phyloP scores from a whole-genome alignment of 2,888 invertebrate genomes.

The Drepanosiphum platanoidis region DNA sequence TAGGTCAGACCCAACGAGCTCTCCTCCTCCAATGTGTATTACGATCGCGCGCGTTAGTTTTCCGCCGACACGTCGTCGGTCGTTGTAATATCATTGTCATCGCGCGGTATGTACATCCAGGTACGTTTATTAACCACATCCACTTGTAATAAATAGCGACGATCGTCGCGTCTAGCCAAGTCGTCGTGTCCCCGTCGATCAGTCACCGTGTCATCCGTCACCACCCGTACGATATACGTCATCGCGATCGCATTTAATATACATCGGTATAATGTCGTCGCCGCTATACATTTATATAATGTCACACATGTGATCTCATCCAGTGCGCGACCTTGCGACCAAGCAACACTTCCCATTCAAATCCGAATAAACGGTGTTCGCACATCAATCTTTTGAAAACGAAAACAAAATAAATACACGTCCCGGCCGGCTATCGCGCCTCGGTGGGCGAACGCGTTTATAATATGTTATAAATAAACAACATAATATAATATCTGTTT shows the following conservation, averaged over 20 bases:
- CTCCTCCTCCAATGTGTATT: too few species aligned
- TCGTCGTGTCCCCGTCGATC: background rate
- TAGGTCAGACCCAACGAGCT: too few species aligned
- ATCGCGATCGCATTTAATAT: background rate
- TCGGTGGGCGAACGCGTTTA: conserved; percentile 12
- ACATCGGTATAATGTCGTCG: too few species aligned
- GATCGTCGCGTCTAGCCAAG: background rate
- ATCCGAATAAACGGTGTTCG: conserved; percentile 12
- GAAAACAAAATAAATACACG: background rate
- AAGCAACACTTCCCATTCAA: conserved; percentile 15
- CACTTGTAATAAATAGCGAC: too few species aligned
- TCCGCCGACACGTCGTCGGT: background rate
- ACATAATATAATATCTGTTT: background rate
- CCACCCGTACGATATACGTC: too few species aligned
- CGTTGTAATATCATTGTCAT: background rate
- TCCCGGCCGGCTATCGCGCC: background rate
- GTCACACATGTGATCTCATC: conserved; percentile 27
- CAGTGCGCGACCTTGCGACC: background rate
- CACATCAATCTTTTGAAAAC: conserved; percentile 16
- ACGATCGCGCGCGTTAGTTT: background rate
- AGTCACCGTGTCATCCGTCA: background rate
- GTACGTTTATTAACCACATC: too few species aligned
- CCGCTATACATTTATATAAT: too few species aligned
- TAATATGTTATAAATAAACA: background rate
- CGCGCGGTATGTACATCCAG: too few species aligned